Percentiles rank a stretch among this genome's conserved stretches.
Conservation (phyloP, 1,140 invertebrate species). For the Probaryconus sp. region DNA sequence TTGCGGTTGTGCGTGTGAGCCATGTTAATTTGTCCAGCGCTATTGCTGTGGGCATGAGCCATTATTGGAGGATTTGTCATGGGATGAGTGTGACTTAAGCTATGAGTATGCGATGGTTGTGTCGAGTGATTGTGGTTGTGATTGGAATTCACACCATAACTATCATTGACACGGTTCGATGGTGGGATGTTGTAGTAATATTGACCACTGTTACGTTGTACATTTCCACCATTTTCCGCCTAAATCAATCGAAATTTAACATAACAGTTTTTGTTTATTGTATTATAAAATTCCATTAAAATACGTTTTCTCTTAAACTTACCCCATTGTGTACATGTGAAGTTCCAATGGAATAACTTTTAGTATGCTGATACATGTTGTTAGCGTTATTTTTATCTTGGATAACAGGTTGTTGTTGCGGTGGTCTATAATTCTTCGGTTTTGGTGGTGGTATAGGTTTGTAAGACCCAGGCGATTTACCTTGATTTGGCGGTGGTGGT, state of each 20-base stretch:
- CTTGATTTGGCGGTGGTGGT: conserved; percentile 70
- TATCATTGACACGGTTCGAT: conserved; percentile 73
- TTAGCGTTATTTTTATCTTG: conserved; percentile 72
- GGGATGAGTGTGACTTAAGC: conserved; percentile 78
- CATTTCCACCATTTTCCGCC: conserved; percentile 70
- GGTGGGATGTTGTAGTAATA: conserved; percentile 82
- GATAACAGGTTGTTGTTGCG: conserved; percentile 74
- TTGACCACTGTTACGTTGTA: conserved; percentile 75
- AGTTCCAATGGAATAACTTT: conserved; percentile 77
- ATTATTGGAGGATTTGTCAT: conserved; percentile 78
- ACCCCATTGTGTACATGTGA: conserved; percentile 79
- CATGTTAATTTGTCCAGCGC: conserved; percentile 72
- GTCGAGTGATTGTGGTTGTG: conserved; percentile 78
- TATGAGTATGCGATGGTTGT: conserved; percentile 72
- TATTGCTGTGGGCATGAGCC: conserved; percentile 78
- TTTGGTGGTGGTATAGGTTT: conserved; percentile 95
- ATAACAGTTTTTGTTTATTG: background rate
- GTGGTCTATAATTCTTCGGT: conserved; percentile 92
- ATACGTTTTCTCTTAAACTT: conserved; percentile 40
- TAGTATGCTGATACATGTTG: conserved; percentile 76
- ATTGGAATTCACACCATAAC: conserved; percentile 73
- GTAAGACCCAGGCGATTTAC: conserved; percentile 81
- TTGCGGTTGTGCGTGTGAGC: conserved; percentile 78
- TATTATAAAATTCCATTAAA: background rate
- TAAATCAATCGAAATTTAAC: conserved; percentile 30